phyloP scores from a whole-genome alignment of 2,797 vertebrate species.

The Catharus ustulatus region DNA sequence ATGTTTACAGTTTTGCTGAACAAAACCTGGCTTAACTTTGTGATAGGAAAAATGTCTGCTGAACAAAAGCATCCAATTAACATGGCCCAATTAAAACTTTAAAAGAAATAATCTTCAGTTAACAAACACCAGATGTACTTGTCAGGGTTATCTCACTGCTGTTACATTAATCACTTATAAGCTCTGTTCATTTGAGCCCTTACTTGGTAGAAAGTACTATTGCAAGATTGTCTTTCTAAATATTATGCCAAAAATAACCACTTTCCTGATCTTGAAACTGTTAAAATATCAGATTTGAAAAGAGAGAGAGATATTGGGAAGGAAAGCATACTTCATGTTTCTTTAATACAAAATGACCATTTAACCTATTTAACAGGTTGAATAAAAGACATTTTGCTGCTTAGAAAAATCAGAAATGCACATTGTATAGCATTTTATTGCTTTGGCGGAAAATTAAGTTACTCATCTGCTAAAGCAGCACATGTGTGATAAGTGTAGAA shows the following conservation, averaged over 20 bases:
- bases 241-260: constrained; percentile 66
- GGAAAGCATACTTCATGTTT: constrained; percentile 43
- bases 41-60: constrained; percentile 4
- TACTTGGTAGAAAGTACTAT: constrained; percentile 32
- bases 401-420: neutral
- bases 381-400: neutral
- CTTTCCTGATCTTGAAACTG: constrained; percentile 56
- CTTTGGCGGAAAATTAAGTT: constrained; percentile 18
- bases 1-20: constrained; percentile 45
- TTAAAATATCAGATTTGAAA: constrained; percentile 26
- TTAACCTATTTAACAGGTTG: constrained; percentile 36
- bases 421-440: neutral
- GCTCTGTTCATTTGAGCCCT: constrained; percentile 36
- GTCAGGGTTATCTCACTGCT: constrained; percentile 51
- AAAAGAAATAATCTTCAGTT: constrained; percentile 48
- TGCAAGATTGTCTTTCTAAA: constrained; percentile 57
- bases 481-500: constrained; percentile 30
- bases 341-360: constrained; percentile 55
- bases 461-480: constrained; percentile 35
- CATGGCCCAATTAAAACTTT: constrained; percentile 53
- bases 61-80: constrained; percentile 47
- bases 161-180: constrained; percentile 47
- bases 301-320: neutral
- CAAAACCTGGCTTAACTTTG: constrained; percentile 42
- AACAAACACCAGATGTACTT: constrained; percentile 48